phyloP scores from a whole-genome alignment of 2,888 invertebrate species.

The Yponomeuta cagnagella region DNA sequence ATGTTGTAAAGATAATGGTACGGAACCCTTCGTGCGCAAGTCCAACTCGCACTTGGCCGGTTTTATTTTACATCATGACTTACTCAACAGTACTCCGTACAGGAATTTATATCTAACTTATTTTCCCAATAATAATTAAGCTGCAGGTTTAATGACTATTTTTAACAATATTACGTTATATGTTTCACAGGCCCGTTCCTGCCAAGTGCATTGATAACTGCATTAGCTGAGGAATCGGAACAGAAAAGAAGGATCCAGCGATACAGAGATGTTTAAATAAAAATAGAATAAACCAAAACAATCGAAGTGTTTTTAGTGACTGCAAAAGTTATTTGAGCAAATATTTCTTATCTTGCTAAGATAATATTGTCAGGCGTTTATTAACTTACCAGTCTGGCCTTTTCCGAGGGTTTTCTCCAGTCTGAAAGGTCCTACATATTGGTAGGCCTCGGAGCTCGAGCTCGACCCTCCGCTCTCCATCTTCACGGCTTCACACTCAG shows the following conservation, averaged over 20 bases:
- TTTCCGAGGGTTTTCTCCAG: constrained; percentile 99
- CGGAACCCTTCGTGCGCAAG: too few species aligned
- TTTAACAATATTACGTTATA: constrained; percentile 10
- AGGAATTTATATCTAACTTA: too few species aligned
- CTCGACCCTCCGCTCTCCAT: constrained; percentile 57
- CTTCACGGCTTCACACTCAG: constrained; percentile 34
- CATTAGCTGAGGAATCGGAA: constrained; percentile 41
- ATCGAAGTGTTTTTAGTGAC: too few species aligned
- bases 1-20: too few species aligned
- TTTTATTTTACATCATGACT: too few species aligned
- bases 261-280: constrained; percentile 32
- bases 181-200: constrained; percentile 42
- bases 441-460: constrained; percentile 78
- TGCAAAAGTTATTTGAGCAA: neutral
- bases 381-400: constrained; percentile 95
- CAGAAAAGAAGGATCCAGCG: constrained; percentile 43
- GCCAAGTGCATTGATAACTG: constrained; percentile 40
- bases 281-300: too few species aligned
- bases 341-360: neutral
- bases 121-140: too few species aligned
- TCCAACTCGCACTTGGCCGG: too few species aligned
- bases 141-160: neutral
- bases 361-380: neutral
- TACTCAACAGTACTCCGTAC: too few species aligned
- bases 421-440: constrained; percentile 98